Evolutionary conservation across 2,797 vertebrate genomes (phyloP).

Genomic region (Aldrovandia affinis): DNA sequence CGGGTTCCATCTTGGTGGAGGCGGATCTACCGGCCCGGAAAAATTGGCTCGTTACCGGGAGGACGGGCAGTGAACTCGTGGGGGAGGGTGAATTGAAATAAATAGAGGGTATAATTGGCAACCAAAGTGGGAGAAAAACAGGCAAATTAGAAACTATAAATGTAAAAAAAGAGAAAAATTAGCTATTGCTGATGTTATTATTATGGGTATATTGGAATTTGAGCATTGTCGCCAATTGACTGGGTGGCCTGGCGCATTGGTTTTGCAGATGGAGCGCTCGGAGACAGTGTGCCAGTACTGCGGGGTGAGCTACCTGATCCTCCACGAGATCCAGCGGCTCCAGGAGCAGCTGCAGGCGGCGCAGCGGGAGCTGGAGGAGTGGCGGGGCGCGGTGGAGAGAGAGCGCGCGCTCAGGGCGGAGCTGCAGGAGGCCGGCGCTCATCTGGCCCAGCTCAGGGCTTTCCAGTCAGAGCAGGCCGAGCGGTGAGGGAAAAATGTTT

Average conservation of each 20-base stretch:
- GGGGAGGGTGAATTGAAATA: no score
- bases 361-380: conserved; percentile 76
- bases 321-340: conserved; percentile 86
- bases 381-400: conserved; percentile 69
- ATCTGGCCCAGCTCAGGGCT: conserved; percentile 70
- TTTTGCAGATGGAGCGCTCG: conserved; percentile 79
- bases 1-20: no score
- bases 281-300: conserved; percentile 87
- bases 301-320: conserved; percentile 88
- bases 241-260: neutral
- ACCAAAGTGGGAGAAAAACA: no score
- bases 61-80: no score
- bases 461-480: conserved; percentile 63
- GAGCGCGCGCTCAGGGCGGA: conserved; percentile 77
- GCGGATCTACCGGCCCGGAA: no score
- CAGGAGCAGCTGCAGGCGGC: conserved; percentile 75
- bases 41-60: no score
- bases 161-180: no score
- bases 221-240: neutral
- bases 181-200: neutral
- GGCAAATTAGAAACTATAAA: no score
- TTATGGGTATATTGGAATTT: neutral
- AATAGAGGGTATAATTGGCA: no score
- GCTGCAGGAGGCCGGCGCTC: conserved; percentile 71
- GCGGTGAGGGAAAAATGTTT: conserved; percentile 17